A percentile compares a stretch with the other conserved stretches of the same genome.
Evolutionary conservation across 1,140 invertebrate genomes (phyloP).

Genomic region (Drosophila kanapiae): DNA sequence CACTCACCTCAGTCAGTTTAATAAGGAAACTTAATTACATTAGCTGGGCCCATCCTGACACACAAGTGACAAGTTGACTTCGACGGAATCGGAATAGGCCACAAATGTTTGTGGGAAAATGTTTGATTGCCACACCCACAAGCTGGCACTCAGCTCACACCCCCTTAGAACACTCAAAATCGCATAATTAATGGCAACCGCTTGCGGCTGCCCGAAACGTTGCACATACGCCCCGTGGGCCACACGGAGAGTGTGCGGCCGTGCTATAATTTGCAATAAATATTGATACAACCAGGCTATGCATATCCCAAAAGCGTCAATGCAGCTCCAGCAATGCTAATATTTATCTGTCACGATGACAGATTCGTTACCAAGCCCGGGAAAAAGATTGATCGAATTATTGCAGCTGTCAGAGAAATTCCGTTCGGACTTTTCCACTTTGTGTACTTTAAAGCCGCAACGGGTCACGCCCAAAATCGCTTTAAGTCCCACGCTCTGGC

Average conservation of each 20-base stretch:
- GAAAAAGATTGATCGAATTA: slow-evolving; percentile 21
- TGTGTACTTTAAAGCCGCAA: slow-evolving; percentile 22
- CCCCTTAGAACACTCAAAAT: slow-evolving; percentile 39
- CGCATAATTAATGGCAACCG: slow-evolving; percentile 52
- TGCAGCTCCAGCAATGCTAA: slow-evolving; percentile 28
- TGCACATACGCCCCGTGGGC: slow-evolving; percentile 50
- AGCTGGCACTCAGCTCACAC: slow-evolving; percentile 2
- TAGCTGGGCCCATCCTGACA: slow-evolving; percentile 7
- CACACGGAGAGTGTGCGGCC: slow-evolving; percentile 17
- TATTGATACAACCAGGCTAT: slow-evolving; percentile 39
- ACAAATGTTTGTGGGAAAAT: slow-evolving; percentile 19
- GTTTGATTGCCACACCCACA: slow-evolving; percentile 10
- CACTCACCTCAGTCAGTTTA: slow-evolving; percentile 8
- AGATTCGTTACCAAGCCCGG: slow-evolving; percentile 24
- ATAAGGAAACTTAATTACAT: slow-evolving; percentile 45
- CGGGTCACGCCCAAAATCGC: slow-evolving; percentile 28
- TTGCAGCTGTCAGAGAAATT: slow-evolving; percentile 6
- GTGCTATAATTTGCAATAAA: slow-evolving; percentile 44
- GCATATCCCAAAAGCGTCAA: slow-evolving; percentile 1
- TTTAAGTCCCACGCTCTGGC: slow-evolving; percentile 30
- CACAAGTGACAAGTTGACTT: slow-evolving; percentile 14
- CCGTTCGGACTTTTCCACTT: slow-evolving; percentile 15
- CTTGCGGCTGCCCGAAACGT: slow-evolving; percentile 42
- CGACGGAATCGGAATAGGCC: slow-evolving; percentile 18
- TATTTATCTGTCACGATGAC: slow-evolving; percentile 45